Evolutionary conservation across 2,113 vertebrate genomes (phyloP).

Genomic region (Aegithalos caudatus): DNA sequence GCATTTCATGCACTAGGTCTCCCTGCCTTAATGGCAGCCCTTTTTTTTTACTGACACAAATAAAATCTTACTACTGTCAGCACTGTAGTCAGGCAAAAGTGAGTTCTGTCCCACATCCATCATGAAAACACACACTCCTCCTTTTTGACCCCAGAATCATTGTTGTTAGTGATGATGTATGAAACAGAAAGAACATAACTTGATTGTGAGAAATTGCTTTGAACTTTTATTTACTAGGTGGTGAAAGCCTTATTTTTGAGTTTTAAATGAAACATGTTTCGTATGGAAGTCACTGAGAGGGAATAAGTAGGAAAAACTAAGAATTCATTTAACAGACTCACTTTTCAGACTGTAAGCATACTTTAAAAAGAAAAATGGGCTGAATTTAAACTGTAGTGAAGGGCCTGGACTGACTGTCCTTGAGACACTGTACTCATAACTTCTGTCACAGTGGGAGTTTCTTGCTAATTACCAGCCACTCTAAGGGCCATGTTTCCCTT

Average conservation of each 20-base stretch:
- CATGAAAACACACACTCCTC: background rate
- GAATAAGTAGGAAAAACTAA: background rate
- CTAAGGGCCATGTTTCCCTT: background rate
- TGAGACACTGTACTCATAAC: background rate
- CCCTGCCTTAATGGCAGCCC: background rate
- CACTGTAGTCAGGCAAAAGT: conserved; percentile 18
- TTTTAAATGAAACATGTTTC: conserved; percentile 18
- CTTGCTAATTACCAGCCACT: background rate
- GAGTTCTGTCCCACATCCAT: conserved; percentile 27
- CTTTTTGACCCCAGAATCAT: conserved; percentile 28
- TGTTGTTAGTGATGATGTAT: conserved; percentile 23
- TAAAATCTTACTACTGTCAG: conserved; percentile 53
- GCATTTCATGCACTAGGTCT: background rate
- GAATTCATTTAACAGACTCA: conserved; percentile 20
- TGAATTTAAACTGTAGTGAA: background rate
- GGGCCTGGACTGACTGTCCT: background rate
- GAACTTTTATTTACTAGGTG: conserved; percentile 28
- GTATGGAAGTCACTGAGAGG: conserved; percentile 3
- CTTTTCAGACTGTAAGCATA: background rate
- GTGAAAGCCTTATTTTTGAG: conserved; percentile 21
- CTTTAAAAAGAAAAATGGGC: background rate
- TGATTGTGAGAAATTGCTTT: conserved; percentile 32
- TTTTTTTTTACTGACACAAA: conserved; percentile 56
- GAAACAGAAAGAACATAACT: conserved; percentile 33
- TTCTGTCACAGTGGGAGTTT: background rate